Conservation (phyloP, 2,888 invertebrate genomes). For the Lymantria dispar region DNA sequence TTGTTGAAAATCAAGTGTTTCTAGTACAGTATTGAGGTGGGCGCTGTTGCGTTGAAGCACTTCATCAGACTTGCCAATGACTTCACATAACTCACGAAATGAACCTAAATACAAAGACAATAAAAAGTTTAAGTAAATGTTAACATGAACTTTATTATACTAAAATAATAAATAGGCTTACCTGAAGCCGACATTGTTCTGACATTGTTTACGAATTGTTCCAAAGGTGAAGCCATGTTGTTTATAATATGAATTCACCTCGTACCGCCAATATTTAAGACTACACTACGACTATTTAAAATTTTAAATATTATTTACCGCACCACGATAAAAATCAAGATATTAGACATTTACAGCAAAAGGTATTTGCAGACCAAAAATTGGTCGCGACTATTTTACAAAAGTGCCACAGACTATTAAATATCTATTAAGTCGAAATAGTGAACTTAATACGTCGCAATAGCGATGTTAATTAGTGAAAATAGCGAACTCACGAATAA, state of each 20-base stretch:
- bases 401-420: too few species aligned
- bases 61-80: slow-evolving; percentile 90
- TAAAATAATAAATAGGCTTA: slow-evolving; percentile 50
- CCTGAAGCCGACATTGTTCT: slow-evolving; percentile 92
- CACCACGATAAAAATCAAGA: too few species aligned
- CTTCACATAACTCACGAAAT: slow-evolving; percentile 88
- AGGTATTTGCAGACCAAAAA: too few species aligned
- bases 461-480: too few species aligned
- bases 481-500: too few species aligned
- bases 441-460: too few species aligned
- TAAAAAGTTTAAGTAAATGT: neutral
- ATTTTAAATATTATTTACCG: too few species aligned
- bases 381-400: too few species aligned
- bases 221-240: slow-evolving; percentile 90
- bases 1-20: slow-evolving; percentile 94
- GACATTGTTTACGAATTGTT: slow-evolving; percentile 96
- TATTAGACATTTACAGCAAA: too few species aligned
- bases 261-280: too few species aligned
- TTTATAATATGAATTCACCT: neutral
- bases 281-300: too few species aligned
- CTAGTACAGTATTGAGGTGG: slow-evolving; percentile 94
- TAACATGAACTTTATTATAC: neutral
- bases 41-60: slow-evolving; percentile 90
- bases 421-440: too few species aligned
- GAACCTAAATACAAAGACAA: slow-evolving; percentile 79